Evolutionary conservation across 2,797 vertebrate genomes (phyloP).

Genomic region (Linurgus olivaceus): DNA sequence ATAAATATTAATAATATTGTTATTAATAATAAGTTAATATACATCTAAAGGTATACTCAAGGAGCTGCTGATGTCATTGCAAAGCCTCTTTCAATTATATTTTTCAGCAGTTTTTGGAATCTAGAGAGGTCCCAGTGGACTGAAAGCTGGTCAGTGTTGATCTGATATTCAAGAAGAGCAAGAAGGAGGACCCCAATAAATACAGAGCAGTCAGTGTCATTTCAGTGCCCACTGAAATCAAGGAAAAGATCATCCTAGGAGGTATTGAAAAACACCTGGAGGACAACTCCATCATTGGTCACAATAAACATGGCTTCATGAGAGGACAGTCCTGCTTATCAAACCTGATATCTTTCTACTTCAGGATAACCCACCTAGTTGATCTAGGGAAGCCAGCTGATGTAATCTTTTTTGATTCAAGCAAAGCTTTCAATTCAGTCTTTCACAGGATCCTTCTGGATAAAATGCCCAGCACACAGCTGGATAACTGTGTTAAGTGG

Average conservation of each 20-base stretch:
- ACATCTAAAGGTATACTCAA: neutral
- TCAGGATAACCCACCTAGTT: neutral
- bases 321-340: neutral
- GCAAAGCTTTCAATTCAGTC: neutral
- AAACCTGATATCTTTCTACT: rapidly evolving
- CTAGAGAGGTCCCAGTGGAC: neutral
- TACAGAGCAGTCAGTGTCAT: neutral
- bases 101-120: neutral
- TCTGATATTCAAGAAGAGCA: neutral
- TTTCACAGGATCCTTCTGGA: neutral
- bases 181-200: neutral
- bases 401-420: neutral
- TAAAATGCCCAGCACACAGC: neutral
- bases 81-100: neutral
- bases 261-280: neutral
- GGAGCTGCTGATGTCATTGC: neutral
- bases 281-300: neutral
- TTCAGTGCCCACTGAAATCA: neutral
- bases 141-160: neutral
- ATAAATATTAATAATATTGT: too few species aligned
- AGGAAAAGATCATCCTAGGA: too few species aligned
- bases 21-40: too few species aligned
- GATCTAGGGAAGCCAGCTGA: neutral
- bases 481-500: rapidly evolving
- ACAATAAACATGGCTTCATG: neutral